These are phyloP conservation scores for Aphelenchoides fujianensis DNA, from an alignment of 1,140 invertebrate genomes.

Conservation along the genomic window DNA sequence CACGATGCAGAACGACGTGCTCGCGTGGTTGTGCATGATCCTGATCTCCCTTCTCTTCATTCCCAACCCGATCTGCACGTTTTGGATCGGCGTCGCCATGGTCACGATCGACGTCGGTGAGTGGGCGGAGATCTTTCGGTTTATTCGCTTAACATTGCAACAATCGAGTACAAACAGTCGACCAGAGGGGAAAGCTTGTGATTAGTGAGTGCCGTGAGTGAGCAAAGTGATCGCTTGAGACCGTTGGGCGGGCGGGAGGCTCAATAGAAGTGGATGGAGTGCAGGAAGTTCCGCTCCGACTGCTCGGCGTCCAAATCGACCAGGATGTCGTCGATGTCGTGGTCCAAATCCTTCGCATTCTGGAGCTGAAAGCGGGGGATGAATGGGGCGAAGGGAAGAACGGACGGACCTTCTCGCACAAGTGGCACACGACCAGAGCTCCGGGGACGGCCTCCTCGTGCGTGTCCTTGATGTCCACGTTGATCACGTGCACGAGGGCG, in stretches of 20 bases:
- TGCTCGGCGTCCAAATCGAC: slow-evolving; percentile 85
- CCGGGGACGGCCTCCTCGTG: slow-evolving; percentile 99
- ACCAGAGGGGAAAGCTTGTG: too few relatives aligned
- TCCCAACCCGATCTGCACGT: slow-evolving; percentile 82
- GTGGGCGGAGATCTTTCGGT: slow-evolving; percentile 1
- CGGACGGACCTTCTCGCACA: slow-evolving; percentile 68
- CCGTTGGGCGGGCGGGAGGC: too few relatives aligned
- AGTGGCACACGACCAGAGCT: slow-evolving; percentile 93
- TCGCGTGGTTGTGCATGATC: slow-evolving; percentile 87
- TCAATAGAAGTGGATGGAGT: slow-evolving; percentile 88
- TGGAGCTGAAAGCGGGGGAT: slow-evolving; percentile 70
- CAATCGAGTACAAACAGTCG: too few relatives aligned
- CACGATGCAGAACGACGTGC: slow-evolving; percentile 84
- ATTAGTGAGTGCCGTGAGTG: slow-evolving; percentile 6
- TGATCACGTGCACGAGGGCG: slow-evolving; percentile 85
- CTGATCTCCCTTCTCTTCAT: slow-evolving; percentile 92
- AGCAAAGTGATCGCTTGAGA: too few relatives aligned
- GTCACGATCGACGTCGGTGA: slow-evolving; percentile 81
- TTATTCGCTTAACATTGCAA: too few relatives aligned
- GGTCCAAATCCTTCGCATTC: slow-evolving; percentile 87
- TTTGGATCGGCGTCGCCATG: slow-evolving; percentile 92
- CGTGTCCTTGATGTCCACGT: slow-evolving; percentile 99
- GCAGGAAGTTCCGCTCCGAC: slow-evolving; percentile 79
- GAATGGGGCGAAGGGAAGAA: slow-evolving; percentile 2
- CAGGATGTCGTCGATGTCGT: slow-evolving; percentile 93